phyloP scores from a whole-genome alignment of 2,113 vertebrate genomes.

The Clarias macrocephalus region DNA sequence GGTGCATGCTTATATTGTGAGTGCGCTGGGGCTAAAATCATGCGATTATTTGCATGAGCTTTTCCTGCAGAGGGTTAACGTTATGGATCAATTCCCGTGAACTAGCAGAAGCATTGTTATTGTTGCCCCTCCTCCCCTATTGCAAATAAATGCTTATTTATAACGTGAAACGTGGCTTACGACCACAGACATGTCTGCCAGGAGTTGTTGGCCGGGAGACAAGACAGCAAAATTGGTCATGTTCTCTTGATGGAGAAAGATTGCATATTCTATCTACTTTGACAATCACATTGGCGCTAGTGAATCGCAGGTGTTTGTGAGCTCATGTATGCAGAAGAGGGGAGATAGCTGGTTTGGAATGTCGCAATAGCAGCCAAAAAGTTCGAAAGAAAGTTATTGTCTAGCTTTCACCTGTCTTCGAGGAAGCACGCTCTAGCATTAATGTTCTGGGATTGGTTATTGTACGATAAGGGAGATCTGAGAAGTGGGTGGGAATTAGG shows the following conservation, averaged over 20 bases:
- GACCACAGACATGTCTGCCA: background rate
- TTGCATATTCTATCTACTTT: background rate
- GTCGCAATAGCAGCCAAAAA: background rate
- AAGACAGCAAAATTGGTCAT: background rate
- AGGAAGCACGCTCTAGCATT: background rate
- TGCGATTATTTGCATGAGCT: slow-evolving; percentile 19
- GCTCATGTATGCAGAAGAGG: background rate
- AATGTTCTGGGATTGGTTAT: background rate
- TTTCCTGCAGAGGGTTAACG: slow-evolving; percentile 7
- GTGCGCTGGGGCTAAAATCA: background rate
- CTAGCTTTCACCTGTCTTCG: background rate
- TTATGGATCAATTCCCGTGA: background rate
- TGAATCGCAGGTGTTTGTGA: background rate
- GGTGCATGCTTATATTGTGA: background rate
- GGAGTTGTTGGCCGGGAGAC: background rate
- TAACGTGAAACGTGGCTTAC: background rate
- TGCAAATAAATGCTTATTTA: slow-evolving; percentile 13
- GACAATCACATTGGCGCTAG: background rate
- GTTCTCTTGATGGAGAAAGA: too few species aligned
- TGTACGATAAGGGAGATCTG: too few species aligned
- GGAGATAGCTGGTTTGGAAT: too few species aligned
- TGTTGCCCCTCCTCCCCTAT: background rate
- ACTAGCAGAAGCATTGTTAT: background rate
- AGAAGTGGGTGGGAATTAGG: background rate
- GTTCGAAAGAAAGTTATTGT: background rate